Conservation (phyloP, 2,888 invertebrate genomes). For the Anaspis maculata region DNA sequence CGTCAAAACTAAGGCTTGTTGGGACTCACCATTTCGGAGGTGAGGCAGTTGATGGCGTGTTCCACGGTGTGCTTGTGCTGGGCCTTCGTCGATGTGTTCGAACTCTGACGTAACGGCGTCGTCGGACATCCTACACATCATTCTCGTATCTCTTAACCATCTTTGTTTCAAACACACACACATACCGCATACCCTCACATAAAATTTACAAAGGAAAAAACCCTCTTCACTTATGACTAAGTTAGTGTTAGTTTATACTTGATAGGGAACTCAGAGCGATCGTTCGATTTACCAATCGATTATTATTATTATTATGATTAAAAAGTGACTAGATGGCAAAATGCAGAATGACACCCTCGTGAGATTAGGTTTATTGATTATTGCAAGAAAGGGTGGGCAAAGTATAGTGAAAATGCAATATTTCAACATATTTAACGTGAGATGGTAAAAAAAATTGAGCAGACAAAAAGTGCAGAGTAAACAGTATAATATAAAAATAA, state of each 20-base stretch:
- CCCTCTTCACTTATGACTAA: no score
- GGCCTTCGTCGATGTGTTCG: conserved; percentile 42
- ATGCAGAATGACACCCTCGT: no score
- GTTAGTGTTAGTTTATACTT: no score
- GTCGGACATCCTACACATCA: conserved; percentile 52
- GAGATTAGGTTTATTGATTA: conserved; percentile 44
- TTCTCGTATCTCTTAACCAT: conserved; percentile 17
- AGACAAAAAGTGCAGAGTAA: conserved; percentile 14
- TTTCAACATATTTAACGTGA: conserved; percentile 20
- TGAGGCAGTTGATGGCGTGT: conserved; percentile 70
- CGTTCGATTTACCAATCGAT: no score
- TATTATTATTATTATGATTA: no score
- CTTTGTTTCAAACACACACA: no score
- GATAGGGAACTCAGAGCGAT: no score
- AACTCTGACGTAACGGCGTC: conserved; percentile 46
- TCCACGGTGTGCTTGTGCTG: conserved; percentile 54
- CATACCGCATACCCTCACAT: no score
- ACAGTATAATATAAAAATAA: conserved; percentile 16
- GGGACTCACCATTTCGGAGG: conserved; percentile 75
- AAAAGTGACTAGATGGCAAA: no score
- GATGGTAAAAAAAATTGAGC: conserved; percentile 1
- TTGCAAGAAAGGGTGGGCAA: conserved; percentile 7
- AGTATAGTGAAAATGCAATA: conserved; percentile 13
- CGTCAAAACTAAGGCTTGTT: no score
- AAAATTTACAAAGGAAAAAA: no score